phyloP scores from a whole-genome alignment of 92 coral and sea anemone genomes.

The Phenganax stokvisi region DNA sequence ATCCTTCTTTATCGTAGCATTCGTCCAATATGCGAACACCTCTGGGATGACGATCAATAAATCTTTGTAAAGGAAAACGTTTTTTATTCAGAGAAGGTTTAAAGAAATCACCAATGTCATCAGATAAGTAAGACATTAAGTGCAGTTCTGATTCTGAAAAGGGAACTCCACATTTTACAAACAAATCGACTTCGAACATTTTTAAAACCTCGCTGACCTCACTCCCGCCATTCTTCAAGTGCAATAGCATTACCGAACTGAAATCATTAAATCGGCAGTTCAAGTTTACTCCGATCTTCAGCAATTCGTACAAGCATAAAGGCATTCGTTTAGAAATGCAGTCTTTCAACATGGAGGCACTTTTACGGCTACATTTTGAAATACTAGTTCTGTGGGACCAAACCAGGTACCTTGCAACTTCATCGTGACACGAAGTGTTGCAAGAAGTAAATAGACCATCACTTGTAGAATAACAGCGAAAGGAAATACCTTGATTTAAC shows the following conservation, averaged over 20 bases:
- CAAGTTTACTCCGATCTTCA: not conserved
- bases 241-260: not conserved
- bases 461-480: not conserved
- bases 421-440: too few species aligned
- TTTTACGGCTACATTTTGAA: too few species aligned
- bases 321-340: too few species aligned
- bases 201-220: too few species aligned
- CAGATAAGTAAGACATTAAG: conserved; percentile 47
- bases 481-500: not conserved
- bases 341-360: too few species aligned
- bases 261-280: not conserved
- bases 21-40: conserved; percentile 42
- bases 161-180: conserved; percentile 45
- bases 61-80: not conserved
- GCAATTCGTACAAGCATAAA: not conserved
- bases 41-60: conserved; percentile 43
- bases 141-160: conserved; percentile 58
- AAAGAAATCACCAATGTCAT: conserved; percentile 13
- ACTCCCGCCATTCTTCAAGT: not conserved
- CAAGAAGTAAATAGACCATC: too few species aligned
- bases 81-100: too few species aligned
- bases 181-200: conserved; percentile 17
- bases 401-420: too few species aligned
- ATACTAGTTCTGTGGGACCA: too few species aligned
- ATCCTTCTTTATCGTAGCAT: conserved; percentile 55